Base-by-base conservation (phyloP, 92 coral and sea anemone genomes). In the Blastomussa wellsi region DNA sequence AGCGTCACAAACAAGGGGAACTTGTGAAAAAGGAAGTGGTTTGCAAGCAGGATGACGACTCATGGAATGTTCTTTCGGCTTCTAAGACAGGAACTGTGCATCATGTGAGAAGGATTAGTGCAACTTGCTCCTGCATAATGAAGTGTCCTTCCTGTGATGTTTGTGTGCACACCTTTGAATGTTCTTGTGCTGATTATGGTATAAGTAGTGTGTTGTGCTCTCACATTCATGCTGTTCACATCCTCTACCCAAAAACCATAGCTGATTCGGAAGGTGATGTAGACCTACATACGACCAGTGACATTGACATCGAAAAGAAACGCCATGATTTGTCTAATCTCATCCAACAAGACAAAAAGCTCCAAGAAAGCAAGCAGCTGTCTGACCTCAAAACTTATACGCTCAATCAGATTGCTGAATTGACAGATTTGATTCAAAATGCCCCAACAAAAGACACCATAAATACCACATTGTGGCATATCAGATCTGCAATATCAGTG, bases 401-500 rank as follows among this genome's bases (percentile, higher is more conserved):
- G 3, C 55, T 70, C 1, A 7, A 20, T 16, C 14, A 14, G 41
- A 82, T 72, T 38, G 86, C 78, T 16, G 74, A 75, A 75, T n/a
- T 75, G 7, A 81, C 66, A 3, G 82, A 87, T 20, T 3, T 72
- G 31, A 87, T 87, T 52, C 86, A 81, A 74, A 39, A 49, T 24
- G 81, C 90, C 22, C 86, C 81, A 10, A 80, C 38, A 15, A 80
- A 7, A 3, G 90, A 87, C 64, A 71, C 85, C 57, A 79, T 80
- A 16, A 22, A 87, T n/a, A 44, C 79, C 48, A 29, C 86, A 20
- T 16, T 87, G 62, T 52, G 49, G 38, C 90, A 80, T 73, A 19
- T 81, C 6, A 69, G 86, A 15, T 80, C 86, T 16, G 90, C 90
- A 69, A 59, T 79, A 87, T 55, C 90, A 44, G 81, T 87, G 72